Evolutionary conservation across 2,888 invertebrate genomes (phyloP).

Genomic region (Patella pellucida): DNA sequence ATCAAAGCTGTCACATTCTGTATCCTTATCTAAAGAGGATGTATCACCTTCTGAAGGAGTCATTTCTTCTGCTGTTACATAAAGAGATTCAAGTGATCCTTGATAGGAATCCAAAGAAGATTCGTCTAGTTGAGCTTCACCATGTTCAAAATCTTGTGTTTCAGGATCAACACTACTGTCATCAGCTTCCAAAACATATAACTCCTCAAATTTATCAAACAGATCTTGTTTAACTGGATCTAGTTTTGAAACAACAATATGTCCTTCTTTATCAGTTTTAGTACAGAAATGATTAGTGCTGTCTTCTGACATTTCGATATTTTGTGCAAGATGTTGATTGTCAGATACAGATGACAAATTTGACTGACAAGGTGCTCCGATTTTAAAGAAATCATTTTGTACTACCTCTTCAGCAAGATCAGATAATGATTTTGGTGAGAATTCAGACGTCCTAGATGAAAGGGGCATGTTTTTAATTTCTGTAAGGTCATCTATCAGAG

Average conservation of each 20-base stretch:
- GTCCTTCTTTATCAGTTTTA: background rate
- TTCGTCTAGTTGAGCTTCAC: background rate
- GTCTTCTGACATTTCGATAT: background rate
- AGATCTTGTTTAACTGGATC: constrained; percentile 6
- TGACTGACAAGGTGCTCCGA: background rate
- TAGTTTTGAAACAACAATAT: background rate
- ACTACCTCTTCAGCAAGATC: background rate
- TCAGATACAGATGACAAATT: background rate
- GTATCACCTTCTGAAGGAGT: constrained; percentile 12
- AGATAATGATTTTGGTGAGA: background rate
- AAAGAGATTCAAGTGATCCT: constrained; percentile 3
- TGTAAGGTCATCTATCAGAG: background rate
- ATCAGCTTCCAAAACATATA: background rate
- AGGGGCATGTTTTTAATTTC: background rate
- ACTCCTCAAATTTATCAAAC: constrained; percentile 5
- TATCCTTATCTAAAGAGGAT: background rate
- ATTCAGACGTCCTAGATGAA: background rate
- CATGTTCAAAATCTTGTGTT: background rate
- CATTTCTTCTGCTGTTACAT: constrained; percentile 13
- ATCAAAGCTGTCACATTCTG: constrained; percentile 11
- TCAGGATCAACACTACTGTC: background rate
- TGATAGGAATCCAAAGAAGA: background rate
- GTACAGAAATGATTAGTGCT: background rate
- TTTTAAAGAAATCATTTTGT: background rate
- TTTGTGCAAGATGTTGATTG: background rate